A percentile compares a stretch with the other conserved stretches of the same genome.
These are phyloP conservation scores for Apolygus lucorum DNA, from an alignment of 1,140 invertebrate species.

Conservation along the genomic window DNA sequence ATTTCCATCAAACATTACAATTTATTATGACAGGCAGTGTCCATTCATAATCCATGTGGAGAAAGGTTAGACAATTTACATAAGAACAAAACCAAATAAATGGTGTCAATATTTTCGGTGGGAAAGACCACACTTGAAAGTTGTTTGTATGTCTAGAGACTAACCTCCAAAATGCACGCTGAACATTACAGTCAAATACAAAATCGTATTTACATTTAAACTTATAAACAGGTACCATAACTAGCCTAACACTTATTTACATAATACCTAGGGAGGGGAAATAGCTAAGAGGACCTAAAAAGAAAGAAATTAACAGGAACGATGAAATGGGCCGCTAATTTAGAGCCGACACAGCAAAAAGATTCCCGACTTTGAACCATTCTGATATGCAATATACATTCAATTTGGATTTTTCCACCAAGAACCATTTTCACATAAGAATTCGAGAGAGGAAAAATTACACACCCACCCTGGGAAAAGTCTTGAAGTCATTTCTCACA, in stretches of 20 bases:
- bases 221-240: constrained; percentile 8
- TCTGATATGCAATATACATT: too few species aligned
- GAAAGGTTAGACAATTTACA: not conserved
- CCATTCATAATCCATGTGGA: constrained; percentile 4
- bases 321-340: too few species aligned
- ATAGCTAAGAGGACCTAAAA: not conserved
- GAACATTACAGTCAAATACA: constrained; percentile 7
- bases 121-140: constrained; percentile 6
- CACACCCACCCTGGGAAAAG: not conserved
- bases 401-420: too few species aligned
- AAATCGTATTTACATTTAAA: constrained; percentile 1
- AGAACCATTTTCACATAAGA: too few species aligned
- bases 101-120: not conserved
- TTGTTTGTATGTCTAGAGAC: not conserved
- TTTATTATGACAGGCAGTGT: constrained; percentile 5
- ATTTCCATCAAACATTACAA: not conserved
- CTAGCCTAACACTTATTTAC: not conserved
- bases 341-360: too few species aligned
- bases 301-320: too few species aligned
- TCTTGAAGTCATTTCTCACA: not conserved
- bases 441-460: too few species aligned
- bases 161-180: not conserved
- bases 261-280: not conserved
- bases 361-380: too few species aligned
- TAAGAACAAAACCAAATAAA: not conserved